Evolutionary conservation across 2,888 invertebrate species (phyloP).

Genomic region (Unio delphinus): DNA sequence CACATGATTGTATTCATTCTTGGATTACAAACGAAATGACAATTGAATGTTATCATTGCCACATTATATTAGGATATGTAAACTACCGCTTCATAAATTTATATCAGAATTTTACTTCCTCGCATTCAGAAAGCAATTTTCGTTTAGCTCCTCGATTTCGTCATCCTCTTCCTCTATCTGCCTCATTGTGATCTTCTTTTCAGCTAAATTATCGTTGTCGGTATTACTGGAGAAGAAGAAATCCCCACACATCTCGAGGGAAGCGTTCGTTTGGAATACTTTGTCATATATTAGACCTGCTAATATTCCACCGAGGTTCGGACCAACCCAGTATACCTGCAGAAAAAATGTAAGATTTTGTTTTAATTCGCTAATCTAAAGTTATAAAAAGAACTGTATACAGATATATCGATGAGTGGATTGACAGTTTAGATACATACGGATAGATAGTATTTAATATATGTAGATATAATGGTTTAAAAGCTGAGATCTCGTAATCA

Average conservation of each 20-base stretch:
- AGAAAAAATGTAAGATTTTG: not conserved
- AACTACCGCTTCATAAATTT: too few species aligned
- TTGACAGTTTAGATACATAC: too few species aligned
- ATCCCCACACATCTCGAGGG: slow-evolving; percentile 31
- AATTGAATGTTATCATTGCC: too few species aligned
- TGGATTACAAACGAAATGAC: too few species aligned
- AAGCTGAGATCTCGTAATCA: too few species aligned
- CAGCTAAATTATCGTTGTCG: slow-evolving; percentile 28
- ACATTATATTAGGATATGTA: too few species aligned
- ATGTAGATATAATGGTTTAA: too few species aligned
- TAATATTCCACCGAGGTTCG: slow-evolving; percentile 49
- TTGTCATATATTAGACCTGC: slow-evolving; percentile 58
- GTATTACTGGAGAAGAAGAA: slow-evolving; percentile 40
- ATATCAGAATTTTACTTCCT: too few species aligned
- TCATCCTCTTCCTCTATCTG: slow-evolving; percentile 18
- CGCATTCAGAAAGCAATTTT: not conserved
- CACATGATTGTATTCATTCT: too few species aligned
- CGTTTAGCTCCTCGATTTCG: slow-evolving; percentile 4
- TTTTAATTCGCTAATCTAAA: not conserved
- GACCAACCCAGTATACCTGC: slow-evolving; percentile 63
- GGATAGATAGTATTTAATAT: too few species aligned
- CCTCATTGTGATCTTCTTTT: slow-evolving; percentile 14
- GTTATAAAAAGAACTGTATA: too few species aligned
- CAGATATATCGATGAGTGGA: too few species aligned
- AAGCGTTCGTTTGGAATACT: slow-evolving; percentile 53